Base-by-base conservation (phyloP, 2,113 vertebrate genomes). In the Apeltes quadracus region DNA sequence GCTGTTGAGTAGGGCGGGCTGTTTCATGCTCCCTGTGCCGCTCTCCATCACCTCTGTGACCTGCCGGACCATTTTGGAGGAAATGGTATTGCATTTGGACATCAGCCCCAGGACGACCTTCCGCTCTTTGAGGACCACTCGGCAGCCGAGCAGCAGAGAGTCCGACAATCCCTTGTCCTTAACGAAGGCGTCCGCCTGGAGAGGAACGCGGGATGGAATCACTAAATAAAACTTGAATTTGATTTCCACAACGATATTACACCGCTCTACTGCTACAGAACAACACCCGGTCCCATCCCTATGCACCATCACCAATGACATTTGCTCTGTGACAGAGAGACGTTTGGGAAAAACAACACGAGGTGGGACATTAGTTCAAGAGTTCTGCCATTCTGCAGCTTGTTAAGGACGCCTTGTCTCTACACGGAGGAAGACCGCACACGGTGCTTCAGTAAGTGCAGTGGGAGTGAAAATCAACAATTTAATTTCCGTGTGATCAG, bases 21-120 rank as follows among this genome's bases (percentile, higher is more conserved):
- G 96, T 20, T 95, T 88, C 76, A 93, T 90, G 53, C 94, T 89
- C 84, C 94, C 92, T 46, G 89, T 91, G 53, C 93, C 89, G 63
- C 7, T 93, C 51, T 94, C 87, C 61, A 96, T 97, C 58, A 99
- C 94, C 62, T 66, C 86, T 2, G 95, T 96, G 63, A 98, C 95
- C 85, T 95, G 95, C 48, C 94, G 94, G 57, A 95, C 92, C 92
- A 98, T 93, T 72, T 94, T 96, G 73, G 92, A 94, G 84, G 97
- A 95, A 91, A 99, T 97, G 1, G 92, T 94, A 87, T 96, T 93
- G 87, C 98, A 99, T 88, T 95, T 97, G 83, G 93, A 95, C 98
- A 99, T 99, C 38, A 99, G 96, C 20, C 91, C 94, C 74, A 93
- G 83, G 71, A 99, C 94, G n/a, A 98, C 96, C 2, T 94, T 94